Percentiles rank a stretch among this genome's conserved stretches.
phyloP scores from a whole-genome alignment of 2,888 invertebrate genomes.

The Drosophila acutilabella region DNA sequence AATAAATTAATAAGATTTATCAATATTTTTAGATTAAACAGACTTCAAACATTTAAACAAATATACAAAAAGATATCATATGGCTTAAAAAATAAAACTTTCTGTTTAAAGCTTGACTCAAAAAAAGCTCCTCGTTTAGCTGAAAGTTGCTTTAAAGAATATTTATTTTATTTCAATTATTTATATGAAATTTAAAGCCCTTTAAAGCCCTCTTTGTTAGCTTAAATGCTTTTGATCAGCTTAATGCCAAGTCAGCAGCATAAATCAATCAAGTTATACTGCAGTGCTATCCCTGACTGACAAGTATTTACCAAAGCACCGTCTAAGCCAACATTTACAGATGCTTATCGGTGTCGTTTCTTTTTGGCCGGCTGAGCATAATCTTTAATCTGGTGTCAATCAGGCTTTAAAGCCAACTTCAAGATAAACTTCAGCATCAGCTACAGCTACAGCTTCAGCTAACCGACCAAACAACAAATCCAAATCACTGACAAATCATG shows the following conservation, averaged over 20 bases:
- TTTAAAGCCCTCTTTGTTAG: neutral
- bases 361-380: conserved; percentile 1
- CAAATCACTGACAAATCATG: conserved; percentile 59
- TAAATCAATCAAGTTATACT: conserved; percentile 2
- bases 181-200: neutral
- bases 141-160: too few relatives aligned
- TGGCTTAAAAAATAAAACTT: neutral
- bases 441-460: too few relatives aligned
- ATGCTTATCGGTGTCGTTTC: conserved; percentile 29
- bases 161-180: too few relatives aligned
- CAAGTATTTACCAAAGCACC: conserved; percentile 15
- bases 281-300: conserved; percentile 4
- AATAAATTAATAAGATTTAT: too few relatives aligned
- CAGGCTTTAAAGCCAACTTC: conserved; percentile 22
- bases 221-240: neutral
- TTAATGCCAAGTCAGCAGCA: neutral
- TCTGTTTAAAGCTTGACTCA: neutral
- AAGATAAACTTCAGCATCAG: neutral
- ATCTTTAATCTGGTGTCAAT: conserved; percentile 38
- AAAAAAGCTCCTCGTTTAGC: neutral
- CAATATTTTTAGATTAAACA: too few relatives aligned
- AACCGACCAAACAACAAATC: conserved; percentile 23
- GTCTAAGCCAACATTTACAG: conserved; percentile 13
- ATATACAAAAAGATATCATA: neutral
- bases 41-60: too few relatives aligned